Base-by-base conservation (phyloP, 2,888 invertebrate species). In the Sepioteuthis lessoniana region DNA sequence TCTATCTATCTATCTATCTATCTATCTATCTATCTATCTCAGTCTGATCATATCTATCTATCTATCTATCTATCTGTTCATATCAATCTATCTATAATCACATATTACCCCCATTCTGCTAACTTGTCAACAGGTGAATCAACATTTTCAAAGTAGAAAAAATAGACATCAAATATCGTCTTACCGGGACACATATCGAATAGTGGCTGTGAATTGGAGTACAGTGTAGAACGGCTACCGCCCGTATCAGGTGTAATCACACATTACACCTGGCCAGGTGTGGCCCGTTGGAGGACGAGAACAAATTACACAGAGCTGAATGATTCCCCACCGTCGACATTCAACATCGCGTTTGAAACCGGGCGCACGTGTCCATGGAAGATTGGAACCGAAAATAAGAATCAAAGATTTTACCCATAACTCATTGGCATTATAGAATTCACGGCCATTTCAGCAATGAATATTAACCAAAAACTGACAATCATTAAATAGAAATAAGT, bases 241-340 rank as follows among this genome's bases (percentile, higher is more conserved):
- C 76, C 76, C 76, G 31, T 76, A 76, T 76, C 76, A n/a, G 10
- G n/a, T 76, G n/a, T 76, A 31, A 76, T n/a, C 16, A 76, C n/a
- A 76, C 76, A 76, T n/a, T 76, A 76, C 76, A 76, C 76, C 76
- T 76, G 76, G 76, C 76, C 76, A 76, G 76, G 76, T 76, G 76
- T 76, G 76, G 76, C n/a, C n/a, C n/a, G n/a, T n/a, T n/a, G 31
- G 31, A n/a, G 76, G 13, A 31, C 76, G 76, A n/a, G 76, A 76
- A 76, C 16, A 10, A 76, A 76, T 76, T 76, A 76, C 76, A 10
- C n/a, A 31, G n/a, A 76, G 10, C 76, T n/a, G 76, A 76, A 60
- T 31, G 4, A 7, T 1, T 10, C 7, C 76, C 3, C n/a, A 13
- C n/a, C 76, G n/a, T n/a, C n/a, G n/a, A n/a, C 76, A n/a, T n/a